Evolutionary conservation across 2,113 vertebrate species (phyloP), one percentile per base, ranked within the genome.

Genomic region (Tetrax tetrax): DNA sequence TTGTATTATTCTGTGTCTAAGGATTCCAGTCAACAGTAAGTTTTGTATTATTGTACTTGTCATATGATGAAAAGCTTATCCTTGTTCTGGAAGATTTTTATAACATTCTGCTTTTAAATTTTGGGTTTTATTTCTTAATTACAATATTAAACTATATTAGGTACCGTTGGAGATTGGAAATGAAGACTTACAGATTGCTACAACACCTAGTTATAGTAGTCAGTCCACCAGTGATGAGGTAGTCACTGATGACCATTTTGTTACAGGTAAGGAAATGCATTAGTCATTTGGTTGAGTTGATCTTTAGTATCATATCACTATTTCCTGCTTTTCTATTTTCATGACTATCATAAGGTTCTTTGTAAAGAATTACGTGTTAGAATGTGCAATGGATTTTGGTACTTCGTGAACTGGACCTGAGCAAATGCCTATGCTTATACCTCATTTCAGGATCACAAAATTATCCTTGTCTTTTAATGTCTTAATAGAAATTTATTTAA

Each of bases 101-200:
- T 82, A 21, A 35, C 53, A 6, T 78, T 88, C 15, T 79, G 11
- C 24, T 90, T 71, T 83, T 63, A 38, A 37, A 6, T 63, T 88
- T 76, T 64, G 4, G 54, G 83, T 86, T 59, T 76, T 91, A 5
- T 24, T 89, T 88, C 65, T 86, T 95, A 18, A 93, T 69, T 74
- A 57, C 17, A 78, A 89, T 77, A 59, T 96, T 83, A 86, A 87
- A 93, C 33, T 56, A 4, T 95, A 48, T 83, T 94, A 98, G 98
- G 86, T 98, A 51, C 76, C 97, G 23, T 83, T 83, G 87, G 95
- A 96, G 96, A 96, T 96, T 96, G 98, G 98, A 87, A 97, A 97
- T 14, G 96, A 97, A 91, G 97, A 97, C 56, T 82, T 97, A 48
- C 65, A 96, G 63, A 95, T 88, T 83, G 87, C 33, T 90, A 11